Percentiles rank a stretch among this genome's conserved stretches.
Conservation (phyloP, 1,140 invertebrate genomes). For the Lepidurus arcticus region DNA sequence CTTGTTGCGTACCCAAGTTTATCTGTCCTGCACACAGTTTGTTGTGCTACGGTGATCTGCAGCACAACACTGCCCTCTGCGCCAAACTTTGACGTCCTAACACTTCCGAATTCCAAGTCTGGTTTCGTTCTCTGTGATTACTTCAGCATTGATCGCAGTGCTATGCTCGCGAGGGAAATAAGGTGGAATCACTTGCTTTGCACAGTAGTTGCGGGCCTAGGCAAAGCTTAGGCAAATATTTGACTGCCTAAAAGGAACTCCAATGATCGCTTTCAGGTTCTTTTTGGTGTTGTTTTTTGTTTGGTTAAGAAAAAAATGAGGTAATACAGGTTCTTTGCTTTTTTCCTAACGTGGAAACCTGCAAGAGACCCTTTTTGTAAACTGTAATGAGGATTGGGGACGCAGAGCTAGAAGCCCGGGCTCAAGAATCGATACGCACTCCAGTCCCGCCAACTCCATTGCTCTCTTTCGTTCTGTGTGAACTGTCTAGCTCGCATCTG, state of each 20-base stretch:
- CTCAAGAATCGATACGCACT: slow-evolving; percentile 30
- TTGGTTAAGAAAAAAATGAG: not conserved
- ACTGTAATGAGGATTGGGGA: slow-evolving; percentile 20
- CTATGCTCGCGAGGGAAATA: too few species aligned
- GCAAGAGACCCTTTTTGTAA: slow-evolving; percentile 10
- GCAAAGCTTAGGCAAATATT: not conserved
- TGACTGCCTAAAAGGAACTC: slow-evolving; percentile 6
- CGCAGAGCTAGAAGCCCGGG: not conserved
- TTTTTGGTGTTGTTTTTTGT: not conserved
- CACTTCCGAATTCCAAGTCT: too few species aligned
- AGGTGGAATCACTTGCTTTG: not conserved
- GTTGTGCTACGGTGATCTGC: not conserved
- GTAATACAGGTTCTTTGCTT: not conserved
- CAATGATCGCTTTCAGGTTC: not conserved
- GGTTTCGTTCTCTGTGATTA: too few species aligned
- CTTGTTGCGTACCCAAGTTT: not conserved
- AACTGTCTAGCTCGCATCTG: not conserved
- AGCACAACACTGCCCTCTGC: too few species aligned
- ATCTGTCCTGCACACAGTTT: not conserved
- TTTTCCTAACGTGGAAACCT: not conserved
- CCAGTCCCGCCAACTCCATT: slow-evolving; percentile 13
- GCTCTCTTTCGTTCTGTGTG: slow-evolving; percentile 18
- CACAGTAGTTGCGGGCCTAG: not conserved
- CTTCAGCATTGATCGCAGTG: too few species aligned
- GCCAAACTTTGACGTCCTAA: too few species aligned